Conservation (phyloP, 2,888 invertebrate genomes). For the Protodeltote pygarga region DNA sequence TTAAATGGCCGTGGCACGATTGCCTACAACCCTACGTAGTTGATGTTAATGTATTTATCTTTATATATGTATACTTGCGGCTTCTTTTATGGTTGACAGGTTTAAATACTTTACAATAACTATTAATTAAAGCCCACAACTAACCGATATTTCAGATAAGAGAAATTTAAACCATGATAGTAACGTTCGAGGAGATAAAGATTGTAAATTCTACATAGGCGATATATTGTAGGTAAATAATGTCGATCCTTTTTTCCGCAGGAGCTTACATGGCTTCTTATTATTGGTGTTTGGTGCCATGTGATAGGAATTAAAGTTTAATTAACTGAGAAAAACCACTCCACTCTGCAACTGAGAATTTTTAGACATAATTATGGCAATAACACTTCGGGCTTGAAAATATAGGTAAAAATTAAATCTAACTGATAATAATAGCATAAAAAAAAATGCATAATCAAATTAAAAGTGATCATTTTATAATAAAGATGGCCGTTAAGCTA, state of each 20-base stretch:
- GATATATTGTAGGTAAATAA: too few relatives aligned
- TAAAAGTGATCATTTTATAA: constrained; percentile 58
- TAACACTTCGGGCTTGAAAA: constrained; percentile 12
- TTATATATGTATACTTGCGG: constrained; percentile 8
- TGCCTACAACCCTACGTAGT: constrained; percentile 4
- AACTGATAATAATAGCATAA: too few relatives aligned
- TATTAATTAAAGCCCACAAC: constrained; percentile 7
- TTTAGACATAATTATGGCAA: too few relatives aligned
- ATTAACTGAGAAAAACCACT: too few relatives aligned
- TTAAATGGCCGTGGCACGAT: constrained; percentile 24
- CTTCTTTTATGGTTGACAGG: neutral
- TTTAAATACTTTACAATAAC: constrained; percentile 3
- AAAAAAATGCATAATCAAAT: constrained; percentile 43
- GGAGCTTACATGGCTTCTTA: too few relatives aligned
- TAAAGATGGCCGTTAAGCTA: constrained; percentile 64
- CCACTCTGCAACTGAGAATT: too few relatives aligned
- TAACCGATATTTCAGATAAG: neutral
- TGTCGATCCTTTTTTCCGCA: too few relatives aligned
- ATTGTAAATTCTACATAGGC: constrained; percentile 2
- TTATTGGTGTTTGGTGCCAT: too few relatives aligned
- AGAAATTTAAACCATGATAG: neutral
- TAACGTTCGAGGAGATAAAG: constrained; percentile 4
- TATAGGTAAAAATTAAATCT: too few relatives aligned
- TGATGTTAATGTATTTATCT: constrained; percentile 1
- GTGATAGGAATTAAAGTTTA: too few relatives aligned